phyloP scores from a whole-genome alignment of 1,140 invertebrate species.

The Lerema accius region DNA sequence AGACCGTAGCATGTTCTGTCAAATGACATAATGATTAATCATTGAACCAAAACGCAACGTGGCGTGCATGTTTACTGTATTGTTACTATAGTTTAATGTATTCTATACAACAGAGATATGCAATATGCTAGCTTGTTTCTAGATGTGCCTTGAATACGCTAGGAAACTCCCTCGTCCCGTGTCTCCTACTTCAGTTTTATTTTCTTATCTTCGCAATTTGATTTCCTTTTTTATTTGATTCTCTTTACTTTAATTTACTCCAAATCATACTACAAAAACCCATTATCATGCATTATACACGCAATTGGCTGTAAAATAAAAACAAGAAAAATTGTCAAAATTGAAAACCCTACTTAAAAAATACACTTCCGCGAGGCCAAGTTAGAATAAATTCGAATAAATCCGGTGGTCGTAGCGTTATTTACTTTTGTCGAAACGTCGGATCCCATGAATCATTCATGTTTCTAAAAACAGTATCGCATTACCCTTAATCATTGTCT shows the following conservation, averaged over 20 bases:
- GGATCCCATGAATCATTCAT: slow-evolving; percentile 71
- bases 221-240: slow-evolving; percentile 46
- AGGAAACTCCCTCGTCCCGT: slow-evolving; percentile 69
- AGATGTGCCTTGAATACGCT: slow-evolving; percentile 76
- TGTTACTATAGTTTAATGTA: slow-evolving; percentile 77
- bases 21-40: slow-evolving; percentile 57
- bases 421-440: slow-evolving; percentile 53
- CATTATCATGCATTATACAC: slow-evolving; percentile 44
- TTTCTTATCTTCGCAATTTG: slow-evolving; percentile 53
- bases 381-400: slow-evolving; percentile 40
- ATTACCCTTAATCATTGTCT: slow-evolving; percentile 72
- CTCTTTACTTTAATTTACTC: slow-evolving; percentile 44
- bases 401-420: slow-evolving; percentile 35
- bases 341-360: slow-evolving; percentile 45
- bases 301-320: slow-evolving; percentile 60
- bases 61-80: slow-evolving; percentile 78
- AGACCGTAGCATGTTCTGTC: slow-evolving; percentile 49
- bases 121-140: slow-evolving; percentile 75
- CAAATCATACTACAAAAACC: slow-evolving; percentile 37
- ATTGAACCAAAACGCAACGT: slow-evolving; percentile 81
- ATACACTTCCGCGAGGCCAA: slow-evolving; percentile 29
- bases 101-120: slow-evolving; percentile 60
- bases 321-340: slow-evolving; percentile 43
- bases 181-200: slow-evolving; percentile 62
- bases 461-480: slow-evolving; percentile 76